Conservation (phyloP, 2,888 invertebrate species). For the Lasioglossum figueresi region DNA sequence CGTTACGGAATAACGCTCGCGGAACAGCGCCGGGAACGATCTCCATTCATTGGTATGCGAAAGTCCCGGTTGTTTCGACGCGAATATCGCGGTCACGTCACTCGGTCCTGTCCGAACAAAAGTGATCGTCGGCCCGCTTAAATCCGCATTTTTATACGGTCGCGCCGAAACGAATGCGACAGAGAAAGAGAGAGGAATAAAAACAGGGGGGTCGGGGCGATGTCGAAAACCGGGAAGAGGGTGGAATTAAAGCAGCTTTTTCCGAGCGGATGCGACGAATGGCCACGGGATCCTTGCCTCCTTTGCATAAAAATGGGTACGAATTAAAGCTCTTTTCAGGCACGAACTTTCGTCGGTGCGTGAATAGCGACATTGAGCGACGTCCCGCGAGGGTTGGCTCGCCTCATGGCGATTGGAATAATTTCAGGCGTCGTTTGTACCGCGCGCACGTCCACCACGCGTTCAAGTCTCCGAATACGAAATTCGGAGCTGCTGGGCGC, state of each 20-base stretch:
- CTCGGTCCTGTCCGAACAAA: neutral
- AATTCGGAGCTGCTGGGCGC: constrained; percentile 27
- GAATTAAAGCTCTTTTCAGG: constrained; percentile 58
- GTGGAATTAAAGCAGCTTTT: constrained; percentile 48
- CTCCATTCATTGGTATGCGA: constrained; percentile 43
- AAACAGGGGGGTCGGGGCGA: neutral
- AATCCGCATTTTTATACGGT: constrained; percentile 32
- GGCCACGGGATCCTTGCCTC: constrained; percentile 44
- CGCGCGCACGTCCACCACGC: constrained; percentile 52
- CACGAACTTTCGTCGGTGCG: constrained; percentile 36
- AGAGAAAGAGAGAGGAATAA: neutral
- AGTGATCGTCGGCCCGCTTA: constrained; percentile 16
- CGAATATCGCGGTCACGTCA: constrained; percentile 1
- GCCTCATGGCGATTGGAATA: constrained; percentile 57
- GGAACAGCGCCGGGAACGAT: constrained; percentile 31
- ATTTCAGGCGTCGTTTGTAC: constrained; percentile 52
- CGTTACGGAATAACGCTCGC: constrained; percentile 41
- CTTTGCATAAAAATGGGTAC: constrained; percentile 69
- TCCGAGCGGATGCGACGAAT: constrained; percentile 48
- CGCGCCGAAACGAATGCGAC: neutral
- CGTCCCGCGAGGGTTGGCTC: constrained; percentile 36
- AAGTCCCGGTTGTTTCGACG: constrained; percentile 9
- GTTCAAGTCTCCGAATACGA: constrained; percentile 53
- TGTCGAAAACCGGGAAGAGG: constrained; percentile 26
- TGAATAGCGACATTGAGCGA: constrained; percentile 49